These are phyloP conservation scores for Pantelozetes paolii DNA, from an alignment of 2,888 invertebrate genomes.

Conservation along the genomic window DNA sequence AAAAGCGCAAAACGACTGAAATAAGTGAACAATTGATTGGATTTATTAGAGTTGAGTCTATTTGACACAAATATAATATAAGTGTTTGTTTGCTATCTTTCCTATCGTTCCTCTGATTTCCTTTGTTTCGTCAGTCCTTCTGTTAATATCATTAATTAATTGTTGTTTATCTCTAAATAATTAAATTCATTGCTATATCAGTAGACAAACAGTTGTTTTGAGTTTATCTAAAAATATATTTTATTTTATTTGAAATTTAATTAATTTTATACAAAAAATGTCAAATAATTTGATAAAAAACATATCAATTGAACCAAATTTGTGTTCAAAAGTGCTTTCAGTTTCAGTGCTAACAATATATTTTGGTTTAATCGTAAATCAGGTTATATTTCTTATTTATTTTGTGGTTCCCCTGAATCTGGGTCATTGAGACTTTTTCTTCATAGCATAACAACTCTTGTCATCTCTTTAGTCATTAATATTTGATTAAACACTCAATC, in stretches of 20 bases:
- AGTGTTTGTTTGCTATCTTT: background rate
- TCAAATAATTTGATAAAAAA: too few species aligned
- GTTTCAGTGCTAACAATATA: background rate
- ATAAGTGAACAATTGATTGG: background rate
- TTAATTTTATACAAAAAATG: background rate
- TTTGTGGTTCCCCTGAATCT: conserved; percentile 19
- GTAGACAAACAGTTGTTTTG: background rate
- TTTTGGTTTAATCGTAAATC: background rate
- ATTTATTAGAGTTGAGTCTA: background rate
- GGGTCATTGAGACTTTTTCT: background rate
- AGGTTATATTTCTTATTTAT: conserved; percentile 29
- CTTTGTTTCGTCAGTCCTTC: background rate
- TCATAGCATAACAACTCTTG: background rate
- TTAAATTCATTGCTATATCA: background rate
- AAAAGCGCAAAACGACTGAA: too few species aligned
- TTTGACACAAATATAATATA: background rate
- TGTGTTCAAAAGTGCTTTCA: conserved; percentile 19
- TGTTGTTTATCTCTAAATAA: background rate
- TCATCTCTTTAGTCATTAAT: conserved; percentile 21
- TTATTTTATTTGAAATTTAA: background rate
- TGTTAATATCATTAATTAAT: too few species aligned
- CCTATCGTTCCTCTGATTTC: background rate
- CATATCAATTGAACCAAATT: background rate
- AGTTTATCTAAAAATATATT: background rate
- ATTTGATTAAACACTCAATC: conserved; percentile 1